Evolutionary conservation across 92 coral and sea anemone genomes (phyloP).

Genomic region (Scolanthus callimorphus): DNA sequence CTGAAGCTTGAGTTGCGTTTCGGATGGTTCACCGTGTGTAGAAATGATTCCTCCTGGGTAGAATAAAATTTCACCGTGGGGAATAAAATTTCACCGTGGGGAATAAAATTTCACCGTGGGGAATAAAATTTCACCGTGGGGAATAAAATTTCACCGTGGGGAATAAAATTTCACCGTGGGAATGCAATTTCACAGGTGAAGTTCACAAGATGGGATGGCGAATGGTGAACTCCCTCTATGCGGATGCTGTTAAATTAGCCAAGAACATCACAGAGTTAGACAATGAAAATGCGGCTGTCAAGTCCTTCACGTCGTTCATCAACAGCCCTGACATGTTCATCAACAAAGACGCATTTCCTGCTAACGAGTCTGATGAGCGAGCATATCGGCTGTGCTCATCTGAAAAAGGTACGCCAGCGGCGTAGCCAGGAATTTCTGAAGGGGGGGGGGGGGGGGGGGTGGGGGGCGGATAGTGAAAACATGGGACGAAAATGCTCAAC

Average conservation of each 20-base stretch:
- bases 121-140: no score
- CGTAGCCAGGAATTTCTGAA: no score
- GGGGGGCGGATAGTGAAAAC: no score
- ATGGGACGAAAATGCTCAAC: no score
- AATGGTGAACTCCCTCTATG: conserved; percentile 31
- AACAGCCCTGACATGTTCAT: conserved; percentile 35
- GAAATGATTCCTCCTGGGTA: background rate
- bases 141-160: no score
- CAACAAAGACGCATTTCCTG: conserved; percentile 50
- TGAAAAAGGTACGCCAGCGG: no score
- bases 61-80: background rate
- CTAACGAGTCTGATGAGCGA: conserved; percentile 46
- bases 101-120: no score
- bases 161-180: no score
- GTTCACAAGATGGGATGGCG: conserved; percentile 49
- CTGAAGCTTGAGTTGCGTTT: no score
- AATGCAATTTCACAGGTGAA: conserved; percentile 10
- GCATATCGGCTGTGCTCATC: no score
- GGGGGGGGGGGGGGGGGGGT: no score
- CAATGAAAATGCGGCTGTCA: conserved; percentile 34
- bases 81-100: no score
- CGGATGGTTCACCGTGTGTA: background rate
- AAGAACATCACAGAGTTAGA: conserved; percentile 35
- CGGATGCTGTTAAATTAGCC: conserved; percentile 37
- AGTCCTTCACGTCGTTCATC: conserved; percentile 25